Evolutionary conservation across 2,797 vertebrate species (phyloP).

Genomic region (Pangasius krempfi): DNA sequence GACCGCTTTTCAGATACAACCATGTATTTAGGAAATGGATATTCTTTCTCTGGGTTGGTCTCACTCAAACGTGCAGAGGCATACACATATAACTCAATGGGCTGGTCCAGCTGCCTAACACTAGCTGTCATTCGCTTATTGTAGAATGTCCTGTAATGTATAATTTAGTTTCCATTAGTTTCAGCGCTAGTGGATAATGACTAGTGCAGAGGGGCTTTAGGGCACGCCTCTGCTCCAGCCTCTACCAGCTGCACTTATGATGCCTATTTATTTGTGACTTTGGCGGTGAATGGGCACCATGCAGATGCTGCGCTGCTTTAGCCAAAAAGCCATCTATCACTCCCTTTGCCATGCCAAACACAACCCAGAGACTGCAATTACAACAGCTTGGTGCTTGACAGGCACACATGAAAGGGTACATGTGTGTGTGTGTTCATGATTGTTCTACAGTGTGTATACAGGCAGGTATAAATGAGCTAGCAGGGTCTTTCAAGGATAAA

Average conservation of each 20-base stretch:
- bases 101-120: slow-evolving; percentile 16
- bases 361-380: slow-evolving; percentile 33
- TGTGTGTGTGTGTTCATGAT: not conserved
- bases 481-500: not conserved
- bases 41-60: slow-evolving; percentile 11
- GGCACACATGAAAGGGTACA: slow-evolving; percentile 3
- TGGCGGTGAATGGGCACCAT: slow-evolving; percentile 16
- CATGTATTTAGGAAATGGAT: slow-evolving; percentile 27
- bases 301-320: slow-evolving; percentile 32
- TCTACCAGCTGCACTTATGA: slow-evolving; percentile 38
- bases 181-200: slow-evolving; percentile 39
- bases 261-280: slow-evolving; percentile 37
- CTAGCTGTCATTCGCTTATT: slow-evolving; percentile 32
- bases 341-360: slow-evolving; percentile 13
- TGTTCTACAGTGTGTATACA: not conserved
- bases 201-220: slow-evolving; percentile 24
- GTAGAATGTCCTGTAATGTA: slow-evolving; percentile 36
- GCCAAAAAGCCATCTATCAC: slow-evolving; percentile 43
- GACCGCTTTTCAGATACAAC: not conserved
- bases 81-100: slow-evolving; percentile 1
- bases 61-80: not conserved
- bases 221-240: slow-evolving; percentile 19
- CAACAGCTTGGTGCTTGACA: slow-evolving; percentile 23
- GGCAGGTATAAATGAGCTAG: not conserved
- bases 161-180: slow-evolving; percentile 50